Evolutionary conservation across 2,797 vertebrate genomes (phyloP).

Genomic region (Glyptemys insculpta): DNA sequence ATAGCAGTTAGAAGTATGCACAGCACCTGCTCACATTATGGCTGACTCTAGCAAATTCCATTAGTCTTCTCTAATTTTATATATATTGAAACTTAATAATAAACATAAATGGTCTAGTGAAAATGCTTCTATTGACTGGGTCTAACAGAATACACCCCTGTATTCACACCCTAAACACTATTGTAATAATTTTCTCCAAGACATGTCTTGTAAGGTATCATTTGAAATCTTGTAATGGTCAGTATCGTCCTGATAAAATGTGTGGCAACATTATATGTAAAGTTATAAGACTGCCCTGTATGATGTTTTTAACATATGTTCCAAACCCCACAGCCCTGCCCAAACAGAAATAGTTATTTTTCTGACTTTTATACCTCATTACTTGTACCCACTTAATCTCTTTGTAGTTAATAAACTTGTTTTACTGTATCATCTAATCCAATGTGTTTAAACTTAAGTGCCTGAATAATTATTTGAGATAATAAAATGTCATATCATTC

Average conservation of each 20-base stretch:
- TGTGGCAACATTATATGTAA: neutral
- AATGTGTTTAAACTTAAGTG: neutral
- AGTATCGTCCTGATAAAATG: neutral
- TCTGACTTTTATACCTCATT: neutral
- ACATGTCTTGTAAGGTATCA: neutral
- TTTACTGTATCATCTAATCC: neutral
- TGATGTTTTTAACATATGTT: neutral
- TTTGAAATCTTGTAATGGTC: neutral
- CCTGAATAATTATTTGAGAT: neutral
- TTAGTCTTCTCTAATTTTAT: neutral
- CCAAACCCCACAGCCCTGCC: neutral
- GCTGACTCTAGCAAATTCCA: neutral
- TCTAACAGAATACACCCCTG: neutral
- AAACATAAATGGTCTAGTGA: neutral
- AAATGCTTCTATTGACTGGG: neutral
- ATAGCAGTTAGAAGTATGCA: neutral
- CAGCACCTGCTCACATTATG: neutral
- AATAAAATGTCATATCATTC: too few relatives aligned
- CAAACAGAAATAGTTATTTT: neutral
- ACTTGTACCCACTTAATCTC: neutral
- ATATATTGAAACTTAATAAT: neutral
- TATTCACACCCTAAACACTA: neutral
- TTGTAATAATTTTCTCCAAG: neutral
- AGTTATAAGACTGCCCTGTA: neutral
- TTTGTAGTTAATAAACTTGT: neutral